Conservation (phyloP, 1,140 invertebrate genomes). For the Meteorus sp. region DNA sequence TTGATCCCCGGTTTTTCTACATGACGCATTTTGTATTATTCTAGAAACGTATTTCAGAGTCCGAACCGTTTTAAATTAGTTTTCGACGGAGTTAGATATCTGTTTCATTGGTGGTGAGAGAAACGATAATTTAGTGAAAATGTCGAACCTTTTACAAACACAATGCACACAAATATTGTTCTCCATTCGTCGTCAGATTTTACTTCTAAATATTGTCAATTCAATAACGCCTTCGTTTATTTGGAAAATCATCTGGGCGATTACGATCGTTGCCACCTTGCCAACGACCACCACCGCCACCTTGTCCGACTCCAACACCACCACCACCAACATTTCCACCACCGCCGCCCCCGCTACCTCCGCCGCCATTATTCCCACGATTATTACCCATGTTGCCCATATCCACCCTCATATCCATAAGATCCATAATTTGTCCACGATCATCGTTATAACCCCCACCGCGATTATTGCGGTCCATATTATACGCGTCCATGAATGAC, state of each 20-base stretch:
- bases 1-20: no score
- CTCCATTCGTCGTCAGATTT: background rate
- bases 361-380: conserved; percentile 27
- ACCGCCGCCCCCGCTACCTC: conserved; percentile 43
- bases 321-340: conserved; percentile 30
- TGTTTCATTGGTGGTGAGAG: no score
- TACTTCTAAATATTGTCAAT: conserved; percentile 14
- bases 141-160: no score
- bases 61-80: no score
- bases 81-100: no score
- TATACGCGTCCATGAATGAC: conserved; percentile 59
- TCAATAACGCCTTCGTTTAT: conserved; percentile 58
- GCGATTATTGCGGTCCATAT: conserved; percentile 52
- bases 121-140: no score
- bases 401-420: conserved; percentile 60
- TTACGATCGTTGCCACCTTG: conserved; percentile 49
- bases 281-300: conserved; percentile 44
- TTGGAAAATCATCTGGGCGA: conserved; percentile 59
- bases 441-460: conserved; percentile 57
- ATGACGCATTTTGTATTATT: no score
- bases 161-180: no score
- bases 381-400: conserved; percentile 48
- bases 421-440: conserved; percentile 57
- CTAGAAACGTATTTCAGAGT: no score
- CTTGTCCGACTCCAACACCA: conserved; percentile 26